Evolutionary conservation across 2,797 vertebrate species (phyloP).

Genomic region (Ispidina lecontei): DNA sequence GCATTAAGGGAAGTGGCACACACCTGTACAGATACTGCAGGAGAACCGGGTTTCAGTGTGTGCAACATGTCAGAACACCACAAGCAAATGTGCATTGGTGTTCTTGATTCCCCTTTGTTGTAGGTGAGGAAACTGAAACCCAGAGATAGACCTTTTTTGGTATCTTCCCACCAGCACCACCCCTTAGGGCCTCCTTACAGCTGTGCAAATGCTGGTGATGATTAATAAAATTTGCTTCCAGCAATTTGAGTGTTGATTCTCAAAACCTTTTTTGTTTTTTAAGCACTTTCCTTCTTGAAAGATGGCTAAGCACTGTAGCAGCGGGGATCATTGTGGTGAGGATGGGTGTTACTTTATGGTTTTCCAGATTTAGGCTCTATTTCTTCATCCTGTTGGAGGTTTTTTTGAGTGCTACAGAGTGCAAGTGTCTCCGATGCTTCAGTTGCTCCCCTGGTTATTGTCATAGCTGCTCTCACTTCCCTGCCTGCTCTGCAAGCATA

Average conservation of each 20-base stretch:
- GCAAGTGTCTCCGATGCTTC: not conserved
- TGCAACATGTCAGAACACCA: not conserved
- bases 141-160: not conserved
- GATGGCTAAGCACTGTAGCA: not conserved
- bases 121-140: not conserved
- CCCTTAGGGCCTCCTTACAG: not conserved
- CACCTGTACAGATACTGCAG: not conserved
- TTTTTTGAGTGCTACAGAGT: not conserved
- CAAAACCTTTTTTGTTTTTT: not conserved
- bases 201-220: not conserved
- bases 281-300: not conserved
- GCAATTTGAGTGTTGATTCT: not conserved
- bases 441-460: not conserved
- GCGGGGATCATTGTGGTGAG: not conserved
- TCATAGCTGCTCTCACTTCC: conserved; percentile 27
- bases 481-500: not conserved
- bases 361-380: not conserved
- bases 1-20: not conserved
- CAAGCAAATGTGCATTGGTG: not conserved
- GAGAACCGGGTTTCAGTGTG: not conserved
- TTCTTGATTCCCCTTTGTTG: not conserved
- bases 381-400: not conserved
- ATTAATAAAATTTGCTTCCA: conserved; percentile 3
- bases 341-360: not conserved
- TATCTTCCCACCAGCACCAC: accelerated